Base-by-base conservation (phyloP, 2,113 vertebrate genomes). In the Mormyrus lacerda region DNA sequence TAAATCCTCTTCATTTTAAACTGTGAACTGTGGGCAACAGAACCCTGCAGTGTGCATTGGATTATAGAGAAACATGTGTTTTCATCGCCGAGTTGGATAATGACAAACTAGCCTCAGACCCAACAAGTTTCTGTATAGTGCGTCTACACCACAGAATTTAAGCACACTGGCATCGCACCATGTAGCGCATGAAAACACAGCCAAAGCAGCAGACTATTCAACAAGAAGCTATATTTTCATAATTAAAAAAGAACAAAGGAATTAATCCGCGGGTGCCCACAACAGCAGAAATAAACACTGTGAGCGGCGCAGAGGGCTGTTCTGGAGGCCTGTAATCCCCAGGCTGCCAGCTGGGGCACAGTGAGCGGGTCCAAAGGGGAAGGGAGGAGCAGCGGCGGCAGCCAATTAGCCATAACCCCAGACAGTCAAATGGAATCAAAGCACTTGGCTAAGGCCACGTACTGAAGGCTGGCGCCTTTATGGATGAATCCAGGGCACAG, bases 271-370 rank as follows among this genome's bases (percentile, higher is more conserved):
- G 51, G 58, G 47, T 89, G 84, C 51, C 90, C 89, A 91, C 45
- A 92, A 91, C 65, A 91, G 91, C 91, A 89, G 85, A 13, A 90
- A 92, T 89, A 93, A 91, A 91, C 73, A 48, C 88, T 83, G 89
- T 27, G 89, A 24, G 50, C 31, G 6, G 79, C 1, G 35, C 85
- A 87, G 73, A 24, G 90, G 84, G 47, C 21, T 13, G 3, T 35
- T 51, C 13, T 15, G 48, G 42, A 44, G 47, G 31, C 24, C 53
- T 44, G 13, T 82, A 83, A 51, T 69, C 69, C 73, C 31, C 48
- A 47, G 58, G 51, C 55, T 17, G 42, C 15, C 45, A 83, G 58
- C 19, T 51, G 42, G 61, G 79, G 24, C 82, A 27, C 15, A 10
- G 3, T 5, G 6, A 47, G 6, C 2, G 27, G 50, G 27, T 55